A percentile compares a stretch with the other conserved stretches of the same genome.
Conservation (phyloP, 1,140 invertebrate species). For the Plodia interpunctella region DNA sequence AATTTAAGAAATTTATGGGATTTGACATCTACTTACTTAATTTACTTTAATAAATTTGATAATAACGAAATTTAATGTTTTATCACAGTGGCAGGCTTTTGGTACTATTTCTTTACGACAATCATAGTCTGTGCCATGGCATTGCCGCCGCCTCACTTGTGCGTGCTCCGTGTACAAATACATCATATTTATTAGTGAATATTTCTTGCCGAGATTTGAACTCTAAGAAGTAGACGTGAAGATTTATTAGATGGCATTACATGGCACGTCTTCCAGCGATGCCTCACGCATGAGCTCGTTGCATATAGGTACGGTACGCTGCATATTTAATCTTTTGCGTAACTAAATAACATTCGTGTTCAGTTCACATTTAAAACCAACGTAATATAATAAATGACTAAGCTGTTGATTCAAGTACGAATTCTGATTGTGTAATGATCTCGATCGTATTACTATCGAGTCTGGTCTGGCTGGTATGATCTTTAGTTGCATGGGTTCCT, state of each 20-base stretch:
- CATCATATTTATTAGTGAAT: slow-evolving; percentile 1
- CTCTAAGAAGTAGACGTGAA: background rate
- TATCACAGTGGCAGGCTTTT: slow-evolving; percentile 12
- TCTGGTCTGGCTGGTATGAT: no score
- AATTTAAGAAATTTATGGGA: no score
- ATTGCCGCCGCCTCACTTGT: slow-evolving; percentile 8
- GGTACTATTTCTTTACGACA: slow-evolving; percentile 5
- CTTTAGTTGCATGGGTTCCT: no score
- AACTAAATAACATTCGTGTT: background rate
- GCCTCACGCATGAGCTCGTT: slow-evolving; percentile 11
- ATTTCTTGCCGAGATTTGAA: slow-evolving; percentile 20
- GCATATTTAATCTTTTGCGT: slow-evolving; percentile 3
- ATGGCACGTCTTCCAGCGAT: background rate
- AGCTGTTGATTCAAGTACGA: slow-evolving; percentile 1
- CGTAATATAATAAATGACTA: background rate
- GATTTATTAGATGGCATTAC: slow-evolving; percentile 2
- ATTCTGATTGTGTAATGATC: background rate
- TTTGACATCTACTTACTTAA: no score
- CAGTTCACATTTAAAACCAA: background rate
- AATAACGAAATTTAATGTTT: background rate
- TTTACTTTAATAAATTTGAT: no score
- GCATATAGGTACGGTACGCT: slow-evolving; percentile 30
- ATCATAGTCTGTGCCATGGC: background rate
- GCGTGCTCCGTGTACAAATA: slow-evolving; percentile 12
- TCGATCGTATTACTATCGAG: background rate